Base-by-base conservation (phyloP, 2,113 vertebrate species). In the Chloropsis cyanopogon region DNA sequence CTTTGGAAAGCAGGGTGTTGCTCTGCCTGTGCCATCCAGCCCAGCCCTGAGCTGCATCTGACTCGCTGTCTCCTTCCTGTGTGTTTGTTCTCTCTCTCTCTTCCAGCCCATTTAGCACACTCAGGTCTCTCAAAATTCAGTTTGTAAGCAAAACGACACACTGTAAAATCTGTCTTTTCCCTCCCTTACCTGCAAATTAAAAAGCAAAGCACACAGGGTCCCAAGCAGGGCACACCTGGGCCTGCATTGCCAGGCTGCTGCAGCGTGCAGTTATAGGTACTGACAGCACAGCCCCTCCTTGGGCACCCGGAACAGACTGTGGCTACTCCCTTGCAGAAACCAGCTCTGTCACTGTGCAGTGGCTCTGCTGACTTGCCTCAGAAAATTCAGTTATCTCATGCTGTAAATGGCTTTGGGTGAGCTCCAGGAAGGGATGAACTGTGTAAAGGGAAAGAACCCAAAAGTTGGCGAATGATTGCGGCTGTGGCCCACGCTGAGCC, bases 361-460 rank as follows among this genome's bases (percentile, higher is more conserved):
- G 63, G 37, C 57, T 88, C 82, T 88, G 72, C 86, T 16, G 46
- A 12, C 79, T 82, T 14, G 63, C 17, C 82, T 79, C 59, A 47
- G 70, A 54, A 76, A 69, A 94, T 79, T 54, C 15, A 1, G 39
- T 94, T 95, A 25, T 71, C 70, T 95, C 81, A 22, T 24, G 42
- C 91, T 75, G 76, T 21, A 76, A 92, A 69, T 66, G 71, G 82
- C 82, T 77, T 83, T 92, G 95, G 92, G 90, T 28, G 71, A 73
- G 86, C 86, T 90, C 94, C 76, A 82, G 29, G 71, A n/a, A 10
- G 37, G 7, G 59, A 26, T 42, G 82, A 72, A 42, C 77, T 83
- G 90, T 69, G 50, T 37, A 63, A 86, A 70, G 80, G 92, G 88
- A 77, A 82, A 37, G 92, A 70, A 59, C 24, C 54, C 75, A n/a